These are phyloP conservation scores for Strongylocentrotus purpuratus DNA, from an alignment of 35 echinoderm and acorn worm species.

Conservation along the genomic window DNA sequence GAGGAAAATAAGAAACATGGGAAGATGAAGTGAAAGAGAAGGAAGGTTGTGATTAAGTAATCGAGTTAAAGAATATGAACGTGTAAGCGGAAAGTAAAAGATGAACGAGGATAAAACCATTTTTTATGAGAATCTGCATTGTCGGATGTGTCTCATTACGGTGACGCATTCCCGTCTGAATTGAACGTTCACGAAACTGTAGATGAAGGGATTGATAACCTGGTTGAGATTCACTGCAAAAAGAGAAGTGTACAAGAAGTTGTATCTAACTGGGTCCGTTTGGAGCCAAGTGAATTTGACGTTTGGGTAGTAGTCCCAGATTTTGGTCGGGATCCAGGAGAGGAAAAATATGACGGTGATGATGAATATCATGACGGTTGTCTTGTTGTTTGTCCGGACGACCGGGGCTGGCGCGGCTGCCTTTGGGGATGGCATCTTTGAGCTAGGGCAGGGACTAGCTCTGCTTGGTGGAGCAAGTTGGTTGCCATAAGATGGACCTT, in stretches of 20 bases:
- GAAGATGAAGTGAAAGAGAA: too few species aligned
- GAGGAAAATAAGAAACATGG: too few species aligned
- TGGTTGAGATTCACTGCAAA: slow-evolving; percentile 21
- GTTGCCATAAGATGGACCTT: neutral
- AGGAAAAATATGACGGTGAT: slow-evolving; percentile 43
- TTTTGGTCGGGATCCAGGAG: slow-evolving; percentile 16
- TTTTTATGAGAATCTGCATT: neutral
- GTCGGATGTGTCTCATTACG: neutral
- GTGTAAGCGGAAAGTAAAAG: too few species aligned
- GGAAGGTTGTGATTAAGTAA: too few species aligned
- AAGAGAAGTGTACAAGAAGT: neutral
- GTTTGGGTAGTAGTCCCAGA: neutral
- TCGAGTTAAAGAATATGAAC: too few species aligned
- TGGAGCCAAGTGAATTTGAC: neutral
- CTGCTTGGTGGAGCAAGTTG: neutral
- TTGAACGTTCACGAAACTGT: neutral
- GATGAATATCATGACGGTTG: slow-evolving; percentile 14
- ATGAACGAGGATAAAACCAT: too few species aligned
- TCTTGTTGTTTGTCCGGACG: slow-evolving; percentile 31
- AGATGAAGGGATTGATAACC: slow-evolving; percentile 29
- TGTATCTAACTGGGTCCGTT: neutral
- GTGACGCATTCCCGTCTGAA: slow-evolving; percentile 15
- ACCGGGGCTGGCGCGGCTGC: too few species aligned
- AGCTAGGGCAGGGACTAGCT: neutral
- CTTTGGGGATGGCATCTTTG: slow-evolving; percentile 3